Percentiles rank a stretch among this genome's conserved stretches.
Conservation (phyloP, 2,113 vertebrate genomes). For the Epinephelus lanceolatus region DNA sequence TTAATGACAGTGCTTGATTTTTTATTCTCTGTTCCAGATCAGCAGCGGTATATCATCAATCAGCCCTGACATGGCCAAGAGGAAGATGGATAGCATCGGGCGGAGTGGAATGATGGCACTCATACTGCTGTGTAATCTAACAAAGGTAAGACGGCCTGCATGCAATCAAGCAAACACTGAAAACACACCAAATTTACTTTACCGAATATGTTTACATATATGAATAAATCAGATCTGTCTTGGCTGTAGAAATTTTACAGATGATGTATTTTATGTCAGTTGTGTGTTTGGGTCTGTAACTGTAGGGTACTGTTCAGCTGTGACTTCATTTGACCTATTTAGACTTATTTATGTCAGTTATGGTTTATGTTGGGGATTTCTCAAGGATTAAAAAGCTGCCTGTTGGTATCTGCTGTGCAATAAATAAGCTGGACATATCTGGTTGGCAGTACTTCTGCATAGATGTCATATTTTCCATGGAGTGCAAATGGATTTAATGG, state of each 20-base stretch:
- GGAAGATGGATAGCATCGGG: constrained; percentile 76
- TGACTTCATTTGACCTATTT: neutral
- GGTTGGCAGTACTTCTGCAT: constrained; percentile 12
- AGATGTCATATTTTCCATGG: constrained; percentile 54
- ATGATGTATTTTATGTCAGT: neutral
- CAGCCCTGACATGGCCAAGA: constrained; percentile 57
- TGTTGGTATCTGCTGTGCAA: constrained; percentile 8
- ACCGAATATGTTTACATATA: neutral
- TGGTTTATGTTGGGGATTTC: neutral
- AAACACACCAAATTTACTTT: neutral
- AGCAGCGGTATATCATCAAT: constrained; percentile 27
- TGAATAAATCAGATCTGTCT: neutral
- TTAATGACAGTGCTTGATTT: constrained; percentile 32
- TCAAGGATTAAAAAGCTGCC: neutral
- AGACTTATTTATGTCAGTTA: neutral
- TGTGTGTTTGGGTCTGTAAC: neutral
- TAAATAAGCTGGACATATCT: constrained; percentile 21
- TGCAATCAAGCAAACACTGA: neutral
- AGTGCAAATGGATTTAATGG: constrained; percentile 27
- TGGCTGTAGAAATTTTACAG: neutral
- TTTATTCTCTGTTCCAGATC: constrained; percentile 70
- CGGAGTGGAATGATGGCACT: constrained; percentile 72
- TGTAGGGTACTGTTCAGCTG: neutral
- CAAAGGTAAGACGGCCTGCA: constrained; percentile 81
- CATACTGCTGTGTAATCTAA: constrained; percentile 80